phyloP scores from a whole-genome alignment of 2,888 invertebrate genomes.

The Smittia sp. region DNA sequence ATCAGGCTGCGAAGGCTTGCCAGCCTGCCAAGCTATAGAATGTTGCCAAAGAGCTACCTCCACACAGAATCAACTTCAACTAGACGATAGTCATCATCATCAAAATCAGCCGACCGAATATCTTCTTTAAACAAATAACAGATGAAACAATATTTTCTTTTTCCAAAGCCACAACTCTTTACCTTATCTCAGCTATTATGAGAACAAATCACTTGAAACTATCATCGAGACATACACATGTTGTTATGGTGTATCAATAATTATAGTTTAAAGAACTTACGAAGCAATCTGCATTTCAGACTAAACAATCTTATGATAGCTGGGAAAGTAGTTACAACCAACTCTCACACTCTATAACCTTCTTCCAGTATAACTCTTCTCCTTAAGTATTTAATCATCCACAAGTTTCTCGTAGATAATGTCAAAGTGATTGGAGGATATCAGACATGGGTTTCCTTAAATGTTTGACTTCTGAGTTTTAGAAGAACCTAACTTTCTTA shows the following conservation, averaged over 20 bases:
- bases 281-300: conserved; percentile 39
- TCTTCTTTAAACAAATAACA: conserved; percentile 42
- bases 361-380: conserved; percentile 19
- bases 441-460: too few relatives aligned
- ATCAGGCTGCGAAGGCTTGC: conserved; percentile 46
- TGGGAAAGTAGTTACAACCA: conserved; percentile 30
- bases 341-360: conserved; percentile 18
- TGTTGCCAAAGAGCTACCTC: conserved; percentile 50
- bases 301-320: conserved; percentile 40
- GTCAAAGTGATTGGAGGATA: too few relatives aligned
- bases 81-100: conserved; percentile 44
- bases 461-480: neutral
- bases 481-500: too few relatives aligned
- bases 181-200: conserved; percentile 12
- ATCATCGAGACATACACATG: neutral
- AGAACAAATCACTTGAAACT: neutral
- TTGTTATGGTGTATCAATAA: neutral
- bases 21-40: conserved; percentile 49
- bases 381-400: neutral
- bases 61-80: conserved; percentile 44
- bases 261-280: neutral
- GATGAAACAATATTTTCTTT: neutral
- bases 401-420: too few relatives aligned
- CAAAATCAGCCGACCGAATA: conserved; percentile 44
- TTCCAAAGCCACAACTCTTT: conserved; percentile 3